Percentiles rank a stretch among this genome's conserved stretches.
These are phyloP conservation scores for Candoia aspera DNA, from an alignment of 2,113 vertebrate species.

Conservation along the genomic window DNA sequence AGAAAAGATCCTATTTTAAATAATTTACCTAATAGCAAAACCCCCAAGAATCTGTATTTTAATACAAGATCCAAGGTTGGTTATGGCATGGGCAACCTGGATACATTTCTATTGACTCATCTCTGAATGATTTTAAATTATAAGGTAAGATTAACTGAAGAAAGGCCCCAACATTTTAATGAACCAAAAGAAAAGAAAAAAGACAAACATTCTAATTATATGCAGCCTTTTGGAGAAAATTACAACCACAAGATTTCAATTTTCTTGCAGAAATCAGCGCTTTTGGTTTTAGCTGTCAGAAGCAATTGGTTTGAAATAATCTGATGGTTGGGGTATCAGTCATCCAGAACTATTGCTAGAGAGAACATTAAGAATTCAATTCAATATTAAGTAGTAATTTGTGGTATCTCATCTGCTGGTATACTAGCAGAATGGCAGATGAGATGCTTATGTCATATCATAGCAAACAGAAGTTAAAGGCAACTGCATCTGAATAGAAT, in stretches of 20 bases:
- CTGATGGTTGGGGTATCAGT: neutral
- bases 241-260: slow-evolving; percentile 4
- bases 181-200: slow-evolving; percentile 7
- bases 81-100: slow-evolving; percentile 18
- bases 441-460: neutral
- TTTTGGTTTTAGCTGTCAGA: slow-evolving; percentile 11
- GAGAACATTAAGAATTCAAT: slow-evolving; percentile 6
- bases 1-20: neutral
- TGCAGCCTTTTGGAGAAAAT: slow-evolving; percentile 13
- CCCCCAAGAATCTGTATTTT: neutral
- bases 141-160: neutral
- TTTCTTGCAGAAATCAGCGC: slow-evolving; percentile 17
- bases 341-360: neutral
- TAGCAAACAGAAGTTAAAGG: neutral
- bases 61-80: neutral
- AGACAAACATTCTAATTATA: neutral
- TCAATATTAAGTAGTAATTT: neutral
- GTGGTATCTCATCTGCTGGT: neutral
- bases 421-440: neutral
- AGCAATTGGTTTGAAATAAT: slow-evolving; percentile 14
- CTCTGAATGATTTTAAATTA: slow-evolving; percentile 6
- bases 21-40: neutral
- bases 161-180: slow-evolving; percentile 20
- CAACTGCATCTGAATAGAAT: neutral
- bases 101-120: neutral